phyloP scores from a whole-genome alignment of 37 sponge, comb jelly and placozoan genomes.

The Halichondria panicea region DNA sequence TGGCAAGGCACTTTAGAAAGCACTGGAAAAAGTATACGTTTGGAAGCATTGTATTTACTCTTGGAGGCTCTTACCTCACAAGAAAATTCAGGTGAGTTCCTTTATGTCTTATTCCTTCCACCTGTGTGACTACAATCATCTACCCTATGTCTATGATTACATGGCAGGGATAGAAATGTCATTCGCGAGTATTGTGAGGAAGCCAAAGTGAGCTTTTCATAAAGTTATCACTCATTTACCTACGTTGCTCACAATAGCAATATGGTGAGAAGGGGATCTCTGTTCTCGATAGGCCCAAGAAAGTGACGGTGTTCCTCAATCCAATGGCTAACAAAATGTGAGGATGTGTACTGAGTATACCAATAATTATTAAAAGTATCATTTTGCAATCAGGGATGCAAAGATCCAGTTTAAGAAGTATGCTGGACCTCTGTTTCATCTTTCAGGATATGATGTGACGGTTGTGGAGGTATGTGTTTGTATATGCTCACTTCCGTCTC shows the following conservation, averaged over 20 bases:
- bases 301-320: conserved; percentile 67
- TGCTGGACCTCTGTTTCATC: conserved; percentile 67
- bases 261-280: conserved; percentile 34
- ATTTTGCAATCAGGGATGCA: conserved; percentile 35
- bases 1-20: conserved; percentile 16
- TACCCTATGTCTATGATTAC: not conserved
- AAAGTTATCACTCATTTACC: not conserved
- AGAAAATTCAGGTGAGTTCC: conserved; percentile 60
- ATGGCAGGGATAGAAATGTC: conserved; percentile 44
- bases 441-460: conserved; percentile 71
- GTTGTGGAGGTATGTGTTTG: conserved; percentile 72
- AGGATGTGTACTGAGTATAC: not conserved
- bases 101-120: not conserved
- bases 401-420: conserved; percentile 68
- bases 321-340: conserved; percentile 68
- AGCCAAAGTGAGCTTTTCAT: conserved; percentile 37
- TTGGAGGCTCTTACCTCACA: conserved; percentile 19
- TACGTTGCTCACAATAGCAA: not conserved
- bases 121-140: not conserved
- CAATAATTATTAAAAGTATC: not conserved
- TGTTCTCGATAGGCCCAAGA: conserved; percentile 23
- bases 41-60: conserved; percentile 6
- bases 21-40: conserved; percentile 78
- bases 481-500: too few relatives aligned
- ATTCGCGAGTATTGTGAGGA: conserved; percentile 42